These are phyloP conservation scores for Anser brachyrhynchus DNA, from an alignment of 2,113 vertebrate species.

Conservation along the genomic window DNA sequence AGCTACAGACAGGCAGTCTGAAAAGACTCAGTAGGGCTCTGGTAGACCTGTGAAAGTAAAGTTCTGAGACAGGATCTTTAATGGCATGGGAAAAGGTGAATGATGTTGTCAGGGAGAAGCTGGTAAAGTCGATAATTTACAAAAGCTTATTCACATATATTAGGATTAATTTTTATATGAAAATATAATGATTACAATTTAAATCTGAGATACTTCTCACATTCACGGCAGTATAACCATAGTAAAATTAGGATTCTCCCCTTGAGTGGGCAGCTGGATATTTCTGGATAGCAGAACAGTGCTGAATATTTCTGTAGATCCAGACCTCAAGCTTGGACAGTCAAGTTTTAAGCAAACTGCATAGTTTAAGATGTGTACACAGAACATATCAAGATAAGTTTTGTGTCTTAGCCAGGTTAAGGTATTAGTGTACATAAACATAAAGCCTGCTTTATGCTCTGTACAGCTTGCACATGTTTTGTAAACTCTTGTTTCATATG, in stretches of 20 bases:
- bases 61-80: slow-evolving; percentile 18
- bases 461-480: neutral
- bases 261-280: neutral
- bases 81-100: neutral
- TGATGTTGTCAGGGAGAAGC: neutral
- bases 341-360: neutral
- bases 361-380: neutral
- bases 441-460: neutral
- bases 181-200: slow-evolving; percentile 2
- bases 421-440: neutral
- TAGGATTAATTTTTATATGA: neutral
- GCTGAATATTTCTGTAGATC: neutral
- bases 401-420: neutral
- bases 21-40: slow-evolving; percentile 4
- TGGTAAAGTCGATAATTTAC: neutral
- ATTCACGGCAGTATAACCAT: neutral
- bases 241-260: neutral
- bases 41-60: slow-evolving; percentile 8
- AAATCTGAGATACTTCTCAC: neutral
- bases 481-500: neutral
- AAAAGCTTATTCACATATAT: neutral
- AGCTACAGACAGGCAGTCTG: neutral
- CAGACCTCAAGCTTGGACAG: neutral
- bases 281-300: neutral
- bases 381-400: neutral